Evolutionary conservation across 2,113 vertebrate genomes (phyloP), one percentile per base, ranked within the genome.

Genomic region (Gymnobelideus leadbeateri): DNA sequence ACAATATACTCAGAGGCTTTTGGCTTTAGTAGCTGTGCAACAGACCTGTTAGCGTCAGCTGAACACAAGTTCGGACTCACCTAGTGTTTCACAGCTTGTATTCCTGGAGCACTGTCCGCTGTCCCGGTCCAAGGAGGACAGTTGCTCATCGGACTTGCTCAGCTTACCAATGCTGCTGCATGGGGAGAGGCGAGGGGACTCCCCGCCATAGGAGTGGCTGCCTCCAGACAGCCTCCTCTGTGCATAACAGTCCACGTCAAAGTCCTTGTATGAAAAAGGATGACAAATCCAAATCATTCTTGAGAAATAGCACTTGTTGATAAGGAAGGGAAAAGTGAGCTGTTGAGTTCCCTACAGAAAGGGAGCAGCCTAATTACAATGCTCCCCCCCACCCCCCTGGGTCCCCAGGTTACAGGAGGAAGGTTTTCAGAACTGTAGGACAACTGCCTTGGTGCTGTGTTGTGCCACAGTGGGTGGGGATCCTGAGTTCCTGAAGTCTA

Each of bases 61-160:
- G 9, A 46, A 11, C 25, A 51, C 51, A 23, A 0, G 5, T 26
- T 19, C 7, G 24, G 0, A 0, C 98, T 98, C 98, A 99, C 99
- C 99, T 16, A 99, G 98, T 0, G 99, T 99, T 98, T 99, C 99
- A 98, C 99, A 99, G 99, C 99, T 99, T 98, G 99, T 99, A 98
- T 99, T 99, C 94, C 99, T 99, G 53, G 99, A 99, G 98, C 99
- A 99, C 98, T 99, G 99, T 2, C 99, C 99, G 0, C 99, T 99
- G 99, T 99, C 99, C 23, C 99, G 99, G 98, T 99, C 99, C 98
- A 99, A 98, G 0, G 99, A 99, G 0, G 99, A 99, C 93, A 99
- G 99, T 97, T 99, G 99, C 98, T 99, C 99, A 0, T 99, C 99
- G 0, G 99, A 99, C 97, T 99, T 99, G 99, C 99, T 99, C 90